Percentiles rank a stretch among this genome's conserved stretches.
Conservation (phyloP, 2,888 invertebrate species). For the Bombylius discolor region DNA sequence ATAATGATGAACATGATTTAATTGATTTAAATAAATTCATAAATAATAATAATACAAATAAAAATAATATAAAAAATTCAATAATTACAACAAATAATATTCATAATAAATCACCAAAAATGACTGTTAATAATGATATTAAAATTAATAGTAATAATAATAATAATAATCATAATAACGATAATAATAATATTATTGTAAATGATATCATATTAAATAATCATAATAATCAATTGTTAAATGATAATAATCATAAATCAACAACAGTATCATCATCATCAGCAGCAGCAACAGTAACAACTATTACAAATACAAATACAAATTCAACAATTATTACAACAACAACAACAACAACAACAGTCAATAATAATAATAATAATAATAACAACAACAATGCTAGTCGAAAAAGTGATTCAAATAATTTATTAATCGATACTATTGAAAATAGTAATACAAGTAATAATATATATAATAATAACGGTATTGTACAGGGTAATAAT, state of each 20-base stretch:
- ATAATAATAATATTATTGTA: too few species aligned
- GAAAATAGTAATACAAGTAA: background rate
- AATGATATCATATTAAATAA: too few species aligned
- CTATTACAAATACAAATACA: too few species aligned
- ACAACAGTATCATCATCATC: too few species aligned
- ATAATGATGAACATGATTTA: conserved; percentile 10
- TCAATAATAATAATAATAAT: background rate
- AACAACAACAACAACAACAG: too few species aligned
- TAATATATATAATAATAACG: background rate
- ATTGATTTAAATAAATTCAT: conserved; percentile 14
- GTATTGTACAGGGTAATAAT: conserved; percentile 4
- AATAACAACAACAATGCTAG: conserved; percentile 3
- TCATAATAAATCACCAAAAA: too few species aligned
- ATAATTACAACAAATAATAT: background rate
- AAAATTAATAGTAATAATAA: too few species aligned
- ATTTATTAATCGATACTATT: background rate
- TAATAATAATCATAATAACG: too few species aligned
- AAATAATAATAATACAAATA: background rate
- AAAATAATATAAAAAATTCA: background rate
- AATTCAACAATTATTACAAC: too few species aligned
- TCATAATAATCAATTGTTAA: too few species aligned
- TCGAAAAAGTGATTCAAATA: conserved; percentile 5
- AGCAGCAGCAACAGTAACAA: background rate
- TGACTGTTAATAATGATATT: too few species aligned
- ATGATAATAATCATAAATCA: too few species aligned